phyloP scores from a whole-genome alignment of 2,797 vertebrate species.

The Podargus strigoides region DNA sequence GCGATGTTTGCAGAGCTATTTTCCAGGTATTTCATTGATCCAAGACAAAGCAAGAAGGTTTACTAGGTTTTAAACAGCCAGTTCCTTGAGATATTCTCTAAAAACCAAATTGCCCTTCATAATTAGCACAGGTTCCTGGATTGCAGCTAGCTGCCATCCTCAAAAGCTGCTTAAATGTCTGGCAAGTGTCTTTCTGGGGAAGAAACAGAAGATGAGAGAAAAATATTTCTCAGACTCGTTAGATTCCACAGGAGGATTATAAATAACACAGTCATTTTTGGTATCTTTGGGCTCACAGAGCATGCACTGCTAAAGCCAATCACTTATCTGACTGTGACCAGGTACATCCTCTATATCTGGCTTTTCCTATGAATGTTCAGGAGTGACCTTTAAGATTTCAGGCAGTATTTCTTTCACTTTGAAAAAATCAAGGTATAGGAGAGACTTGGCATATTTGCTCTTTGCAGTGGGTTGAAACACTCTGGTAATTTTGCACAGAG shows the following conservation, averaged over 20 bases:
- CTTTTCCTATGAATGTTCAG: neutral
- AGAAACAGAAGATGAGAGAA: neutral
- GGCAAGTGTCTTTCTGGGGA: neutral
- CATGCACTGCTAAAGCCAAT: neutral
- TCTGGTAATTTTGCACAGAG: rapidly evolving
- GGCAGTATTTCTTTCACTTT: neutral
- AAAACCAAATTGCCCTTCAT: neutral
- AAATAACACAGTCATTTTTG: neutral
- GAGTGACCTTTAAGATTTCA: neutral
- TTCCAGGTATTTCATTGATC: neutral
- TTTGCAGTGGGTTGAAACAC: neutral
- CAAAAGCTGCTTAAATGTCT: neutral
- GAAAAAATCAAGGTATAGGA: neutral
- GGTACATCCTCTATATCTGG: neutral
- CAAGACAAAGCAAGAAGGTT: neutral
- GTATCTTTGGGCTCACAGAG: neutral
- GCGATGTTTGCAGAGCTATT: neutral
- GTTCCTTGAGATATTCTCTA: neutral
- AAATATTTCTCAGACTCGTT: neutral
- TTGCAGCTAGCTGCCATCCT: neutral
- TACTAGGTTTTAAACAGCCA: neutral
- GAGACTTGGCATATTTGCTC: neutral
- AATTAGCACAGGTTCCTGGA: neutral
- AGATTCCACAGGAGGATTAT: neutral
- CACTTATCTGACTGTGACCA: neutral